Base-by-base conservation (phyloP, 2,888 invertebrate genomes). In the Psylliodes chrysocephalus region DNA sequence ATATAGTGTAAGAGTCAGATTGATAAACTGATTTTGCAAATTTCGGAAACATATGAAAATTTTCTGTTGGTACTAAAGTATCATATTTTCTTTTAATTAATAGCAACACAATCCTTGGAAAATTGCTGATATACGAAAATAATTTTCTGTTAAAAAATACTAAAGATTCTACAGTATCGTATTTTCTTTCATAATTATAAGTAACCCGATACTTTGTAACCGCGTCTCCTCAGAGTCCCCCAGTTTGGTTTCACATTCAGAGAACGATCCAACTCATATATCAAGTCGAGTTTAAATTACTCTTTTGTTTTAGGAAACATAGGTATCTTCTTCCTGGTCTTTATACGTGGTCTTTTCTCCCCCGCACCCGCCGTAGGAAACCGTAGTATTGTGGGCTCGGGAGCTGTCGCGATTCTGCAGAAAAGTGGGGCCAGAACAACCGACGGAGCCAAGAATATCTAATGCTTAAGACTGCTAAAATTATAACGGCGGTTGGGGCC, bases 231-330 rank as follows among this genome's bases (percentile, higher is more conserved):
- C 8, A 8, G 2, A 46, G 7, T n/a, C 35, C 2, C 35, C 6
- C n/a, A n/a, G n/a, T n/a, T n/a, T 22, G 46, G 46, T 46, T 46
- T 46, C 46, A 19, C 14, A 14, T 46, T 18, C 46, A 46, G 1
- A 46, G 18, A 19, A 46, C 46, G 22, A 46, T 46, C 46, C 46
- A 8, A 12, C 46, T 46, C 10, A 12, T 46, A 22, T 46, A 46
- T 46, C 46, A 46, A 46, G 46, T 46, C 17, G 46, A 46, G 46
- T 19, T 46, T 46, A 46, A 46, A 46, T 46, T 46, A 46, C 46
- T 19, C 46, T 46, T 46, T 46, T 46, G 46, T 46, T 46, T 46
- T 46, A 46, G 46, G 4, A 14, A 46, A 6, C 22, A 46, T 14
- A 46, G 46, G 46, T 46, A 46, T 46, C 46, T 46, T 46, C 46